A percentile compares a stretch with the other conserved stretches of the same genome.
Conservation (phyloP, 1,140 invertebrate species). For the Calephelis virginiensis region DNA sequence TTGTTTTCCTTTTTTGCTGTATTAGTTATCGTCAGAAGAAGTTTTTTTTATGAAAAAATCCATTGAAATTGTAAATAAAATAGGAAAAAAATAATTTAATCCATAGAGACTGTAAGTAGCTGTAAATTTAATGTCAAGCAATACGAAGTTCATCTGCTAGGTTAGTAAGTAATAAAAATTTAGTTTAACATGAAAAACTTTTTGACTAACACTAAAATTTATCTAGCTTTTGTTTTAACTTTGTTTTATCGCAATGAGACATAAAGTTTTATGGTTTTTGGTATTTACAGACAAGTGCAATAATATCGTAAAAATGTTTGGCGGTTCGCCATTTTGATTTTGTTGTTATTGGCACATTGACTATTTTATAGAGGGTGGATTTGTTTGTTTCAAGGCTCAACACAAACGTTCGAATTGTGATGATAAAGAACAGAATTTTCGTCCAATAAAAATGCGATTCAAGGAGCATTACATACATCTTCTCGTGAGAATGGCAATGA, state of each 20-base stretch:
- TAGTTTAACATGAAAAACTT: neutral
- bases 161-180: neutral
- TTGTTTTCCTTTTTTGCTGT: no score
- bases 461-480: no score
- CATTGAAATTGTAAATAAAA: no score
- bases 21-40: no score
- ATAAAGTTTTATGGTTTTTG: constrained; percentile 2
- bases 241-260: constrained; percentile 11
- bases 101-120: no score
- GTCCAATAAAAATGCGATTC: no score
- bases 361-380: constrained; percentile 1
- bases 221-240: neutral
- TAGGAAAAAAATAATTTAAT: no score
- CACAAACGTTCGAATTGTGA: neutral
- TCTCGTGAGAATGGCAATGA: no score
- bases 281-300: constrained; percentile 11
- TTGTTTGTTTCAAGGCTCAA: neutral
- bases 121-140: no score
- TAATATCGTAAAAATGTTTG: constrained; percentile 3
- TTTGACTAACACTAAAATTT: no score
- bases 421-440: neutral
- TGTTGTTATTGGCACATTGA: constrained; percentile 10
- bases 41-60: no score
- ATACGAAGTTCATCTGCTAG: no score
- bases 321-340: constrained; percentile 15